These are phyloP conservation scores for Atrichornis clamosus DNA, from an alignment of 2,113 vertebrate genomes.

Conservation along the genomic window DNA sequence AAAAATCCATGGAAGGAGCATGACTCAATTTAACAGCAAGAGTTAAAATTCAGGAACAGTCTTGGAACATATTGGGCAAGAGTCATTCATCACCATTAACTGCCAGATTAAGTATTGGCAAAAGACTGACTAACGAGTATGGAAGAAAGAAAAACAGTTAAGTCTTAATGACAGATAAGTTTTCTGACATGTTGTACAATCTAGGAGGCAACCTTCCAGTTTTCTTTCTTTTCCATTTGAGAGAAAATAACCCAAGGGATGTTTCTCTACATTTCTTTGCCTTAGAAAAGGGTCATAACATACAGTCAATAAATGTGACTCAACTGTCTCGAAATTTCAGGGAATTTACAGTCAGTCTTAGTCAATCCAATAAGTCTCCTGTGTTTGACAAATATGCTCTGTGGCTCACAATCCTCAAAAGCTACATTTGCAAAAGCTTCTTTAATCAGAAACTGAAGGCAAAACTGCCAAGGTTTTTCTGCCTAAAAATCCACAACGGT, in stretches of 20 bases:
- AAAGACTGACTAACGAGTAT: background rate
- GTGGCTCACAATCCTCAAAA: background rate
- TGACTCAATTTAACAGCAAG: background rate
- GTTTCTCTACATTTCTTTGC: background rate
- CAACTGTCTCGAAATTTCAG: background rate
- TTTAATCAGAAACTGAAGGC: background rate
- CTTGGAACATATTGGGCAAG: background rate
- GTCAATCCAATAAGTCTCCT: background rate
- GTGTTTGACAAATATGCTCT: background rate
- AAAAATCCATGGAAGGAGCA: background rate
- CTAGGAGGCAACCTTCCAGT: background rate
- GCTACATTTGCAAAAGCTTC: background rate
- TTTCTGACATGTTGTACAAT: background rate
- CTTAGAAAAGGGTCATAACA: background rate
- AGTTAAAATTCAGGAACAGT: background rate
- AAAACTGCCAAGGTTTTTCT: background rate
- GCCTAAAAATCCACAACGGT: background rate
- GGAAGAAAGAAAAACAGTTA: background rate
- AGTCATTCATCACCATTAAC: background rate
- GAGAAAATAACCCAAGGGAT: background rate
- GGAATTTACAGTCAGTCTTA: background rate
- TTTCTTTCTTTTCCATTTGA: background rate
- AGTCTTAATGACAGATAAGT: background rate
- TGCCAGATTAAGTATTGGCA: background rate
- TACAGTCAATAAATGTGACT: constrained; percentile 26